Conservation (phyloP, 1,140 invertebrate species). For the Pseudachorutes palmiensis region DNA sequence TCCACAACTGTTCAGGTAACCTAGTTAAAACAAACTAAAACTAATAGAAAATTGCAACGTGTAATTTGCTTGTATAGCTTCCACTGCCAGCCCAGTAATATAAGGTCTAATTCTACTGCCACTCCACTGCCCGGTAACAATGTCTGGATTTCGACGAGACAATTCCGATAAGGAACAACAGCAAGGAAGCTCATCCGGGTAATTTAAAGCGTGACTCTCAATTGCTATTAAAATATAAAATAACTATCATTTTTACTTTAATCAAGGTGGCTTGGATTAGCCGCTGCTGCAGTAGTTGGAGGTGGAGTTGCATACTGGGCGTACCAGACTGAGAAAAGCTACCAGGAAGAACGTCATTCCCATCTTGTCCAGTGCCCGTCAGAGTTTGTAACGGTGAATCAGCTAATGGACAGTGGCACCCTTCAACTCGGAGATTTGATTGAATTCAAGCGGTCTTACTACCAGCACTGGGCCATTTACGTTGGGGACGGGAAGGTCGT, state of each 20-base stretch:
- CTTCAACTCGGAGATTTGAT: constrained; percentile 3
- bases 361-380: background rate
- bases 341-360: background rate
- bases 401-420: background rate
- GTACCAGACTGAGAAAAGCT: background rate
- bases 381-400: background rate
- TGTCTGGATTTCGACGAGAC: background rate
- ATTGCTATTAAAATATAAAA: too few relatives aligned
- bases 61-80: too few relatives aligned
- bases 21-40: too few relatives aligned
- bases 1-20: too few relatives aligned
- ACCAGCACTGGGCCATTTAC: constrained; percentile 4
- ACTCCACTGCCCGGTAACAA: too few relatives aligned
- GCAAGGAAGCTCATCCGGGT: background rate
- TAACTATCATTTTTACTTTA: too few relatives aligned
- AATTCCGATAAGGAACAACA: background rate
- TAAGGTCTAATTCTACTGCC: too few relatives aligned
- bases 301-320: background rate
- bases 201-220: too few relatives aligned
- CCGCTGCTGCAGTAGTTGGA: background rate
- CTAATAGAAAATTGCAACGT: too few relatives aligned
- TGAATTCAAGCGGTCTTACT: background rate
- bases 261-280: too few relatives aligned
- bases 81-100: too few relatives aligned
- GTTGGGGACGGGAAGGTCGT: constrained; percentile 6